Evolutionary conservation across 1,140 invertebrate genomes (phyloP).

Genomic region (Hormaphis cornu): DNA sequence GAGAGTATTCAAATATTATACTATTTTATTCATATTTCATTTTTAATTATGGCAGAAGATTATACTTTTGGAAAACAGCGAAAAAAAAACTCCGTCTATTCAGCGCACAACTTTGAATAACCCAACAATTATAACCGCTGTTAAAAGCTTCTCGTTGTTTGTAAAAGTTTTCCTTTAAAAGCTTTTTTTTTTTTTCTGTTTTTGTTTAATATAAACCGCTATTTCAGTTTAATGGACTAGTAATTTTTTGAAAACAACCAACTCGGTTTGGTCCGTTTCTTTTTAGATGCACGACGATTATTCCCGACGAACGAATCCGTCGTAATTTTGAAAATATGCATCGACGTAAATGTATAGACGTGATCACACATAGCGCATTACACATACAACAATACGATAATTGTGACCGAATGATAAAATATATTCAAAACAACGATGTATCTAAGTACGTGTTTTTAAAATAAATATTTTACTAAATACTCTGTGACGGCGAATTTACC

Average conservation of each 20-base stretch:
- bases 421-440: too few relatives aligned
- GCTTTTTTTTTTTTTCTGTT: background rate
- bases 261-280: background rate
- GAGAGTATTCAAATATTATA: too few relatives aligned
- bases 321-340: too few relatives aligned
- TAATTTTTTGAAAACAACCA: background rate
- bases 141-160: slow-evolving; percentile 5
- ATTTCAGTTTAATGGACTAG: background rate
- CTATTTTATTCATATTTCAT: background rate
- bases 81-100: background rate
- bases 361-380: too few relatives aligned
- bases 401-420: too few relatives aligned
- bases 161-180: slow-evolving; percentile 1
- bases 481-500: too few relatives aligned
- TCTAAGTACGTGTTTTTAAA: too few relatives aligned
- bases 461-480: too few relatives aligned
- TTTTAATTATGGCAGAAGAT: background rate
- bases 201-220: background rate
- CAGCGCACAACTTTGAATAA: background rate
- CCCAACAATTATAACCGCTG: background rate
- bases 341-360: too few relatives aligned
- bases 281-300: background rate
- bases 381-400: too few relatives aligned
- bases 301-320: too few relatives aligned
- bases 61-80: background rate